Base-by-base conservation (phyloP, 2,888 invertebrate genomes). In the Drosophila flavopinicola region DNA sequence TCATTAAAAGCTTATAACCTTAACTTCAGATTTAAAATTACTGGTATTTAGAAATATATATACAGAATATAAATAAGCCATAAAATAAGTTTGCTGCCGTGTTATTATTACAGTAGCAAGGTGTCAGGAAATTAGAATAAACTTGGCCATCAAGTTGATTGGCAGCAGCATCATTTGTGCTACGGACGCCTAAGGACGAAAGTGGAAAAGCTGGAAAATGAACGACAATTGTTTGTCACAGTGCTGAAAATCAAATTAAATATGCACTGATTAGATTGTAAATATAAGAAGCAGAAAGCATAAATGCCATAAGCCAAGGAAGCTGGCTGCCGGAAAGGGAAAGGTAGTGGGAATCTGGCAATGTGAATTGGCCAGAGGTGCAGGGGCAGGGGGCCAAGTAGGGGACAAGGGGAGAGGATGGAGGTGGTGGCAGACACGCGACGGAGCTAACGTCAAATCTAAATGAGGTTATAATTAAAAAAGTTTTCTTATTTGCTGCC, bases 381-480 rank as follows among this genome's bases (percentile, higher is more conserved):
- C n/a, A n/a, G n/a, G n/a, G 10, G 30, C 9, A 9, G 6, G 10
- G 3, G 25, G 20, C n/a, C n/a, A n/a, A n/a, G n/a, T n/a, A n/a
- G n/a, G n/a, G 25, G n/a, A 25, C 3, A n/a, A 13, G 20, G 2
- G 27, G 17, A 11, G 17, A 13, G 32, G 23, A 24, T n/a, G 27
- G 15, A 33, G 20, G 47, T 32, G 25, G 25, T 10, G 30, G 57
- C 65, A 67, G 77, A 66, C 67, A 64, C 52, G 83, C 83, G 75
- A 77, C 44, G 64, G 61, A 72, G 85, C 76, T 75, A 79, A 78
- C 84, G 82, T 86, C 88, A 88, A 88, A 88, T 88, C 86, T 88
- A 88, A 87, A 87, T 87, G 88, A 88, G 88, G 87, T 88, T 87
- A 88, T 87, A 87, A 87, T 87, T 87, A 87, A 87, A 87, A 87